Evolutionary conservation across 1,140 invertebrate genomes (phyloP).

Genomic region (Solen grandis): DNA sequence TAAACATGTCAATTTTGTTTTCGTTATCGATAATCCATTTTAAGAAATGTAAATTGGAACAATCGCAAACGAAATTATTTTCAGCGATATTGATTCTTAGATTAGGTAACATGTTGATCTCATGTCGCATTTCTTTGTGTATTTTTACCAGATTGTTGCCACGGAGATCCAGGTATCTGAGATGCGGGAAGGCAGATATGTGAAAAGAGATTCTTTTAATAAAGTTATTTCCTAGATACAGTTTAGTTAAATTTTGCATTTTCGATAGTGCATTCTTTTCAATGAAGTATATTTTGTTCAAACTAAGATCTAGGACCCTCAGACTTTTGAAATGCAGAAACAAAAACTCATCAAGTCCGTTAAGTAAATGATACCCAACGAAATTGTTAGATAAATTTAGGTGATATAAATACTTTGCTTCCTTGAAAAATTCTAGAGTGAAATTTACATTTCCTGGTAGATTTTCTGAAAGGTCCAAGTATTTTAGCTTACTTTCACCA

Average conservation of each 20-base stretch:
- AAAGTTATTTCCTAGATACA: constrained; percentile 6
- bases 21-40: constrained; percentile 1
- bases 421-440: constrained; percentile 4
- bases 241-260: not conserved
- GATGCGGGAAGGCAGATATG: not conserved
- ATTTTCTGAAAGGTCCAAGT: constrained; percentile 23
- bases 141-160: not conserved
- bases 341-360: not conserved
- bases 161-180: not conserved
- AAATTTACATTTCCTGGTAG: not conserved
- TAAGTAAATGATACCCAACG: constrained; percentile 21
- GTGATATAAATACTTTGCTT: not conserved
- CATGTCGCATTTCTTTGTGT: not conserved
- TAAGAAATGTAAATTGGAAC: constrained; percentile 10
- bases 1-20: not conserved
- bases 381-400: constrained; percentile 17
- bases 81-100: not conserved
- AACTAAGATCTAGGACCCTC: too few relatives aligned
- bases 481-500: not conserved
- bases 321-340: too few relatives aligned
- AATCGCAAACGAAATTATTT: not conserved
- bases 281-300: too few relatives aligned
- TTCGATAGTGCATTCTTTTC: not conserved
- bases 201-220: not conserved
- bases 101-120: not conserved